Conservation (phyloP, 1,140 invertebrate species). For the Heterodera carotae region DNA sequence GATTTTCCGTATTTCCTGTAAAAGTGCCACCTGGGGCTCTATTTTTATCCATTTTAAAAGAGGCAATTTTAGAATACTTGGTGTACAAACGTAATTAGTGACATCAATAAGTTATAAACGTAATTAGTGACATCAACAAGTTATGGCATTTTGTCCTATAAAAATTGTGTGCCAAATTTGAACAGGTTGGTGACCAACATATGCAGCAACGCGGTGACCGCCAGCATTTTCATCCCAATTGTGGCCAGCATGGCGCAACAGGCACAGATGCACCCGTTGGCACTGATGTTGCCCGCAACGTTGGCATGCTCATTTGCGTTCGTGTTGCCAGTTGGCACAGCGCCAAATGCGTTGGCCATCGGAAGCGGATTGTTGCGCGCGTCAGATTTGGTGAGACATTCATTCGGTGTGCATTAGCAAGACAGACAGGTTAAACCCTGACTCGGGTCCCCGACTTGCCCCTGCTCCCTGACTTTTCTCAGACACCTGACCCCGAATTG, state of each 20-base stretch:
- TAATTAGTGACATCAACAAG: conserved; percentile 6
- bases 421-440: no score
- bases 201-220: conserved; percentile 54
- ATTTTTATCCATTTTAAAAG: no score
- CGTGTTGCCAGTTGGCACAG: conserved; percentile 80
- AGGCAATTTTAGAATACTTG: no score
- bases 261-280: conserved; percentile 12
- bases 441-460: no score
- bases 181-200: conserved; percentile 47
- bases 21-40: no score
- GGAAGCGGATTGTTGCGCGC: conserved; percentile 67
- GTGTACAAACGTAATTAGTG: no score
- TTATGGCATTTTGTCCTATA: neutral
- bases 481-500: no score
- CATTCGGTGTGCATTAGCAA: no score
- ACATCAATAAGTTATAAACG: no score
- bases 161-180: conserved; percentile 29
- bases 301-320: conserved; percentile 78
- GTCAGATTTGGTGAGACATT: conserved; percentile 64
- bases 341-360: conserved; percentile 87
- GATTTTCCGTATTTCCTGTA: no score
- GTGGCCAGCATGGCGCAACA: conserved; percentile 42
- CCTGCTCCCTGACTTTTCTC: no score
- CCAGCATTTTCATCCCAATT: conserved; percentile 58
- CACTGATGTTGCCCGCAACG: conserved; percentile 63